Evolutionary conservation across 2,797 vertebrate species (phyloP).

Genomic region (Philypnodon macrostomus): DNA sequence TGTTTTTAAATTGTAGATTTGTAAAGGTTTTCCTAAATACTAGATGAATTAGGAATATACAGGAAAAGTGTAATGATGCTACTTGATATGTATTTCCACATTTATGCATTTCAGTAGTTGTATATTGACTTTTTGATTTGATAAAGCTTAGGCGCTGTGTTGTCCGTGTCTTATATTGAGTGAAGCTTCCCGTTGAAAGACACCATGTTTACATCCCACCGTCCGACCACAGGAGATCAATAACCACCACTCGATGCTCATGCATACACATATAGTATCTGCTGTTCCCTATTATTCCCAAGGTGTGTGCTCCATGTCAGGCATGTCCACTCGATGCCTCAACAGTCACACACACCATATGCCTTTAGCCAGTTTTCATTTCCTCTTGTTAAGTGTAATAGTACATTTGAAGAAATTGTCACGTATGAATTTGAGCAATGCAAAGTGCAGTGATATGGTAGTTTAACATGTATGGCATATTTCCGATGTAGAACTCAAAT

Average conservation of each 20-base stretch:
- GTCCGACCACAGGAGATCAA: slow-evolving; percentile 67
- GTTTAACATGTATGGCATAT: slow-evolving; percentile 7
- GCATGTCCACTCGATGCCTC: slow-evolving; percentile 38
- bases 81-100: background rate
- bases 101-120: background rate
- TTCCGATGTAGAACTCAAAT: too few relatives aligned
- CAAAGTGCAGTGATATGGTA: slow-evolving; percentile 1
- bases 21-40: too few relatives aligned
- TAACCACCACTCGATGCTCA: slow-evolving; percentile 71
- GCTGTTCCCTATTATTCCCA: slow-evolving; percentile 56
- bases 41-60: too few relatives aligned
- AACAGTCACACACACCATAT: slow-evolving; percentile 35
- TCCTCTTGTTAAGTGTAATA: background rate
- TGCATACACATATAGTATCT: slow-evolving; percentile 70
- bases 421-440: background rate
- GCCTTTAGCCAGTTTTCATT: background rate
- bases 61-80: background rate
- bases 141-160: slow-evolving; percentile 44
- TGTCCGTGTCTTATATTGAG: slow-evolving; percentile 63
- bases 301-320: slow-evolving; percentile 34
- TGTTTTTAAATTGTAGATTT: too few relatives aligned
- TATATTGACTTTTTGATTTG: slow-evolving; percentile 29
- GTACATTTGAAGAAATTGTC: slow-evolving; percentile 1
- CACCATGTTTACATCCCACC: slow-evolving; percentile 69
- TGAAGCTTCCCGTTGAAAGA: slow-evolving; percentile 64